A percentile compares a stretch with the other conserved stretches of the same genome.
Conservation (phyloP, 2,113 vertebrate genomes). For the Leucopsar rothschildi region DNA sequence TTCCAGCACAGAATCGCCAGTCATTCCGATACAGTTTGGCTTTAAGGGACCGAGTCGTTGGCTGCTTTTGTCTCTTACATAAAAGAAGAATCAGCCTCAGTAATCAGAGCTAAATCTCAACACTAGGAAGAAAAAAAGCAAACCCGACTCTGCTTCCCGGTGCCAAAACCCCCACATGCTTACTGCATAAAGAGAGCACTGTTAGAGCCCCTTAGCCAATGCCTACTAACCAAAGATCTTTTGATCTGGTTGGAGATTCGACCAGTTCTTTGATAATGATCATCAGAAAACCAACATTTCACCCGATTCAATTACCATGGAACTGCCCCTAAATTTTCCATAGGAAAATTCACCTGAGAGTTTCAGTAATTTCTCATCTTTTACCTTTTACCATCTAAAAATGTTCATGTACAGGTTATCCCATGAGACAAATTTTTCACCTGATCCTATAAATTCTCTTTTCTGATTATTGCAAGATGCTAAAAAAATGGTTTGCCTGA, state of each 20-base stretch:
- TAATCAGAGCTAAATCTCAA: conserved; percentile 25
- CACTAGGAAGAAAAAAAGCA: not conserved
- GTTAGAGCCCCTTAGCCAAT: not conserved
- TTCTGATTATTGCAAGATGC: not conserved
- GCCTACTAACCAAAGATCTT: not conserved
- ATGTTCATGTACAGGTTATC: not conserved
- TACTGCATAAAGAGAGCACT: conserved; percentile 14
- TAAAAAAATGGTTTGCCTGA: not conserved
- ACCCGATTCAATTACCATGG: not conserved
- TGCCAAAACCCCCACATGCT: not conserved
- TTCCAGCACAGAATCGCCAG: not conserved
- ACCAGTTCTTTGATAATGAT: not conserved
- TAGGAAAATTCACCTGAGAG: not conserved
- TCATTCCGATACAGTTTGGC: not conserved
- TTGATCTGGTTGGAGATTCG: not conserved
- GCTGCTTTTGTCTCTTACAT: conserved; percentile 24
- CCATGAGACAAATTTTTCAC: not conserved
- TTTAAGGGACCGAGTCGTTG: conserved; percentile 12
- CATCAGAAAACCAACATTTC: not conserved
- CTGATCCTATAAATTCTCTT: not conserved
- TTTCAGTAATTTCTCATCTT: not conserved
- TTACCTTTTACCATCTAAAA: not conserved
- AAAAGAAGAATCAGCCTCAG: conserved; percentile 55
- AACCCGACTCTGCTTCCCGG: accelerated
- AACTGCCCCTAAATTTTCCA: not conserved